Base-by-base conservation (phyloP, 2,113 vertebrate genomes). In the Phrynosoma blainvillii region DNA sequence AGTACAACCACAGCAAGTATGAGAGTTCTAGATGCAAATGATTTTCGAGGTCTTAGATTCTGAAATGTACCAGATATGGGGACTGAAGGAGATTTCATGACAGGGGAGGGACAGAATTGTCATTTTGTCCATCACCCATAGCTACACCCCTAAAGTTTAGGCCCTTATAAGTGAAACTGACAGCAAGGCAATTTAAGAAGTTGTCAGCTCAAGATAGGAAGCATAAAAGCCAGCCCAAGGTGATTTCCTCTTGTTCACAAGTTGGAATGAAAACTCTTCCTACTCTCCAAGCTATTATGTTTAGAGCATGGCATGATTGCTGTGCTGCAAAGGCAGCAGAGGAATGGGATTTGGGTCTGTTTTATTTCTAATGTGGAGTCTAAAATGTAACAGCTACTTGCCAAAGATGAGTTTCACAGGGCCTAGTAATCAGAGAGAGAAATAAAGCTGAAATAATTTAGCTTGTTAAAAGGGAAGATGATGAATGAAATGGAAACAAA, bases 321-420 rank as follows among this genome's bases (percentile, higher is more conserved):
- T 70, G 8, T 2, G 1, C 2, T 70, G 62, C 32, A 8, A 56
- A 88, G 54, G n/a, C 71, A 32, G 88, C 70, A 30, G 54, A 81
- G 5, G 78, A 9, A 40, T 89, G 12, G n/a, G 42, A 88, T 32
- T 81, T 1, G 0, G 27, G 12, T 40, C 25, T 42, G 18, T 4
- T 85, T 86, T 74, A 16, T 87, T 93, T 77, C 77, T 71, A 88
- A 92, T 4, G 10, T 20, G 30, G 40, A 86, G 52, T 56, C 76
- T 92, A 81, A 81, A 85, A 87, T 78, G 10, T 10, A 89, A 10
- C 52, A 85, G 21, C 76, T 88, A 47, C 52, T 85, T 88, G 54
- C 88, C 88, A 68, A 20, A 79, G 84, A 79, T 65, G 3, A 62
- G 20, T 87, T 90, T 84, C 59, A 82, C 0, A 0, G 59, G 52